Evolutionary conservation across 2,888 invertebrate genomes (phyloP).

Genomic region (Gastracanthus pulcherrimus): DNA sequence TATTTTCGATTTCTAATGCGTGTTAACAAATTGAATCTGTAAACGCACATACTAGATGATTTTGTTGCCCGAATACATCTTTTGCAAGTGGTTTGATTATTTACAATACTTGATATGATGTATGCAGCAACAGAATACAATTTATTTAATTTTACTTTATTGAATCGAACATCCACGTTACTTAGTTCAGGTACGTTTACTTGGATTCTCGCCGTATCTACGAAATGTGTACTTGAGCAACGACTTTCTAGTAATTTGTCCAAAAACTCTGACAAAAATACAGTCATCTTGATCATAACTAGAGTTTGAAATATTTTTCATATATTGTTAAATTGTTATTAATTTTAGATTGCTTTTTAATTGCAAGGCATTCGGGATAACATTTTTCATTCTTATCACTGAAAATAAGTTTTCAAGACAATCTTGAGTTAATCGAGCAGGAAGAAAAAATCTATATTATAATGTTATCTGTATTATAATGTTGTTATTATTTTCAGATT

Average conservation of each 20-base stretch:
- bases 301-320: neutral
- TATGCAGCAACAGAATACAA: neutral
- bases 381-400: conserved; percentile 14
- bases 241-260: neutral
- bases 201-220: neutral
- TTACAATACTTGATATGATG: neutral
- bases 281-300: neutral
- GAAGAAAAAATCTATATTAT: conserved; percentile 1
- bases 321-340: neutral
- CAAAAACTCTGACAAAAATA: neutral
- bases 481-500: too few relatives aligned
- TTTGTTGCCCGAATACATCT: too few relatives aligned
- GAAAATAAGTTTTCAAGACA: conserved; percentile 50
- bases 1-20: too few relatives aligned
- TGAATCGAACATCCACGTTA: too few relatives aligned
- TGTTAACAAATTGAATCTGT: too few relatives aligned
- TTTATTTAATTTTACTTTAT: neutral
- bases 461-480: too few relatives aligned
- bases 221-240: neutral
- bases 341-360: neutral
- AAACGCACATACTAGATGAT: too few relatives aligned
- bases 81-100: neutral
- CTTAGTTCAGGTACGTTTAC: neutral
- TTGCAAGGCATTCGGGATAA: conserved; percentile 34
- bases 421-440: conserved; percentile 11